Base-by-base conservation (phyloP, 1,140 invertebrate genomes). In the Brachionus asplanchnoidis region DNA sequence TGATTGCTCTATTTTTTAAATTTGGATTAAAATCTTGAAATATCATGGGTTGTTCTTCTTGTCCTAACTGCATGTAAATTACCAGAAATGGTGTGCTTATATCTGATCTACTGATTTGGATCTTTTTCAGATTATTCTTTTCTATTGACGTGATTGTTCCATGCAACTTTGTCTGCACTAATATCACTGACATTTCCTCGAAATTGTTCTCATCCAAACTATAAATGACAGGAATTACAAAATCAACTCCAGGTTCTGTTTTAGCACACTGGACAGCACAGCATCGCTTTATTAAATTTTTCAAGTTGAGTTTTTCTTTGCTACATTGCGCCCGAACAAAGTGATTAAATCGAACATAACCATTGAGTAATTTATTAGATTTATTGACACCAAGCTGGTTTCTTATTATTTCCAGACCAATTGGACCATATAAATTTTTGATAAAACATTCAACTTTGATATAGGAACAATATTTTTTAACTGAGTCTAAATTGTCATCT, bases 201-300 rank as follows among this genome's bases (percentile, higher is more conserved):
- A 77, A 77, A 23, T 9, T 46, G 26, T 50, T 50, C 44, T 77
- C 42, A 46, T 77, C 14, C 3, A 77, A 26, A 77, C 73, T 73
- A n/a, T 73, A 73, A n/a, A 73, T 12, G 20, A 77, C 28, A 46
- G 73, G 73, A 11, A 77, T 77, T 46, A 77, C n/a, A 46, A 77
- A 77, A 12, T 50, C 40, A 23, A 77, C 42, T 14, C 17, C 73
- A 23, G 5, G 11, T 46, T 77, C 17, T 12, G 6, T 50, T 20
- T 36, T 50, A 2, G 1, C 9, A 46, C 40, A 46, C 6, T 77
- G 73, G 20, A 77, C 14, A 46, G 73, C 73, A 23, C 28, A 73
- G 17, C 73, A 77, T 4, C 40, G 40, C 28, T 77, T 77, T 1
- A 46, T 77, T 23, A 77, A 28, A 28, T 50, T 77, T 23, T 46